Evolutionary conservation across 2,888 invertebrate genomes (phyloP), one percentile per base, ranked within the genome.

Genomic region (Nomada ruficornis): DNA sequence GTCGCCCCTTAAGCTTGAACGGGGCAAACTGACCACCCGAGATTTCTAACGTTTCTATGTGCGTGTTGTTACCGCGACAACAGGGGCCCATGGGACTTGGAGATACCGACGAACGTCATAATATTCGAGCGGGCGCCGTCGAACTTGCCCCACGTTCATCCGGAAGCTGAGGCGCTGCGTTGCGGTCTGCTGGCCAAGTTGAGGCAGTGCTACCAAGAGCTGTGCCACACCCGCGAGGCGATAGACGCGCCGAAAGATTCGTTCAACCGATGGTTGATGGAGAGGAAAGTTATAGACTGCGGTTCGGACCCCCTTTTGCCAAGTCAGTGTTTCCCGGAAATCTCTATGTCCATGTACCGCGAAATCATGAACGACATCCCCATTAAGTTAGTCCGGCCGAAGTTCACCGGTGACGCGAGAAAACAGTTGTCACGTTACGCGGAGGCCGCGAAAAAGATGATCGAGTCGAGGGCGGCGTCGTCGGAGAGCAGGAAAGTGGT

Each of bases 341-440:
- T 99, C 89, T 99, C 99, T 7, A 96, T 96, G 92, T 97, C 98
- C 1, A 98, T 99, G 98, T 98, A 98, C 94, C 96, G 98, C 86
- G 99, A 99, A 95, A 98, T 99, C 72, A 98, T 99, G 98, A 98
- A 98, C 94, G 99, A 99, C 94, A 98, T 99, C 92, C 99, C 99
- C 13, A 98, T 99, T 80, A 98, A 98, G 94, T 95, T 99, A 80
- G 96, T 98, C n/a, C 97, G 98, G 93, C 98, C 99, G 11, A 98
- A 98, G 94, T 99, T 98, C 92, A 98, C 98, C 3, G 98, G 98
- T 0, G 99, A 99, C 94, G 99, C 99, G 0, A 95, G 99, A 50
- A 98, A 99, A 93, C 99, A 99, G 92, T 94, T 99, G 36, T 97
- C 98, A 3, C 96, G 97, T 72, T 99, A 99, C 94, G 98, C 99